These are phyloP conservation scores for Periophthalmus magnuspinnatus DNA, from an alignment of 2,797 vertebrate species.

Conservation along the genomic window DNA sequence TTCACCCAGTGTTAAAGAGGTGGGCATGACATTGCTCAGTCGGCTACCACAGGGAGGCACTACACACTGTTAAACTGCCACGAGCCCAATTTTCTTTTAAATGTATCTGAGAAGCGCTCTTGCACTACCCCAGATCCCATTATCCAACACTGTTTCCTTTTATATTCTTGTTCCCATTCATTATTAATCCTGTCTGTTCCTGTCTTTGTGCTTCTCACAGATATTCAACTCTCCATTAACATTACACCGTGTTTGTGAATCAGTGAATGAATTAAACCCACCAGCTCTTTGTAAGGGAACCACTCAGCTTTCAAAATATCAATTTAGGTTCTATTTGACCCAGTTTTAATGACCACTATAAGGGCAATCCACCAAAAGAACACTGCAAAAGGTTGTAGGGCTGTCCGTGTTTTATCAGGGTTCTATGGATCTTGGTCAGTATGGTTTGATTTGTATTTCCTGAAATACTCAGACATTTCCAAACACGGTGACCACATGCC, in stretches of 20 bases:
- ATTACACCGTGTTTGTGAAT: background rate
- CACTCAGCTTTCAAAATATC: background rate
- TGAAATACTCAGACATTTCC: background rate
- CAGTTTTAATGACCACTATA: background rate
- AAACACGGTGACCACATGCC: too few relatives aligned
- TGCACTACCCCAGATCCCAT: background rate
- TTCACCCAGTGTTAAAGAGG: background rate
- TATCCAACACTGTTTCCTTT: background rate
- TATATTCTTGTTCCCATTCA: slow-evolving; percentile 1
- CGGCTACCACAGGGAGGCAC: slow-evolving; percentile 34
- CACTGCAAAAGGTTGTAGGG: background rate
- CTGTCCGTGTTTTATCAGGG: background rate
- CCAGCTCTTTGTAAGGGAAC: background rate
- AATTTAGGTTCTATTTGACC: background rate
- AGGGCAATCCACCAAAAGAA: background rate
- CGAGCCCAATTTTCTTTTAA: background rate
- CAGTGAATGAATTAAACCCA: background rate
- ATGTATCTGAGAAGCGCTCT: background rate
- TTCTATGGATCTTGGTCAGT: background rate
- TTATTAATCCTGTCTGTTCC: background rate
- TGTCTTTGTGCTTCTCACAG: background rate
- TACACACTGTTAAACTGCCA: slow-evolving; percentile 8
- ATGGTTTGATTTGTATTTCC: background rate
- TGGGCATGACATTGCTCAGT: background rate
- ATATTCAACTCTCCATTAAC: background rate